These are phyloP conservation scores for Cricetomys ansorgei DNA, from an alignment of 2,113 vertebrate genomes.

Conservation along the genomic window DNA sequence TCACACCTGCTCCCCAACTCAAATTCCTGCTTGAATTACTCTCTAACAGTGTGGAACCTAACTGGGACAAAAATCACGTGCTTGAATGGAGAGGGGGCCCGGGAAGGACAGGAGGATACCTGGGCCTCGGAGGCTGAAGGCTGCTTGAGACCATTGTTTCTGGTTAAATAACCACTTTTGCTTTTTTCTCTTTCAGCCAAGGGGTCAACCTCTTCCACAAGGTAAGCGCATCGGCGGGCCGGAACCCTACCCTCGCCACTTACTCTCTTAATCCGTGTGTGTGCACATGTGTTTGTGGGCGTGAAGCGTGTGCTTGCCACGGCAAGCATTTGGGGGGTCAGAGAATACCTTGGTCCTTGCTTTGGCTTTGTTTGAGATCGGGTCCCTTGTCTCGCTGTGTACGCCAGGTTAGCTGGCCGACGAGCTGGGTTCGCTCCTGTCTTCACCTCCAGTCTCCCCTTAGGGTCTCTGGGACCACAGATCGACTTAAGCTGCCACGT, in stretches of 20 bases:
- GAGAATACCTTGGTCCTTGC: not conserved
- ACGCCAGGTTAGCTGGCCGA: not conserved
- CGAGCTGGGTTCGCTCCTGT: not conserved
- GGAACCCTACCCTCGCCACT: not conserved
- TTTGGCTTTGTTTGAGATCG: not conserved
- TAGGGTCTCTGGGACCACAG: not conserved
- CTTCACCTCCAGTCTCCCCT: not conserved
- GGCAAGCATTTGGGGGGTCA: not conserved
- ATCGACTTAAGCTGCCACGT: not conserved
- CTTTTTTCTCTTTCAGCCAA: conserved; percentile 74
- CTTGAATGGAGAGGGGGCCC: not conserved
- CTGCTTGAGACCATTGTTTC: not conserved
- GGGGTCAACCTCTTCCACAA: conserved; percentile 81
- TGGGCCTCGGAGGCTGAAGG: not conserved
- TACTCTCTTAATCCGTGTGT: not conserved
- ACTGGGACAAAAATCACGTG: not conserved
- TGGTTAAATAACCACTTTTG: conserved; percentile 33
- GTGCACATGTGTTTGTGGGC: not conserved
- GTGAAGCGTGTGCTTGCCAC: not conserved
- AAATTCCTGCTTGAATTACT: not conserved
- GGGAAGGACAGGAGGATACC: no score
- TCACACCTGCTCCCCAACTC: no score
- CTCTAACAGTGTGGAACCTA: not conserved
- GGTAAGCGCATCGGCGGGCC: not conserved
- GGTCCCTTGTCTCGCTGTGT: no score